A percentile compares a stretch with the other conserved stretches of the same genome.
Conservation (phyloP, 2,113 vertebrate species). For the Neodon shergylaensis region DNA sequence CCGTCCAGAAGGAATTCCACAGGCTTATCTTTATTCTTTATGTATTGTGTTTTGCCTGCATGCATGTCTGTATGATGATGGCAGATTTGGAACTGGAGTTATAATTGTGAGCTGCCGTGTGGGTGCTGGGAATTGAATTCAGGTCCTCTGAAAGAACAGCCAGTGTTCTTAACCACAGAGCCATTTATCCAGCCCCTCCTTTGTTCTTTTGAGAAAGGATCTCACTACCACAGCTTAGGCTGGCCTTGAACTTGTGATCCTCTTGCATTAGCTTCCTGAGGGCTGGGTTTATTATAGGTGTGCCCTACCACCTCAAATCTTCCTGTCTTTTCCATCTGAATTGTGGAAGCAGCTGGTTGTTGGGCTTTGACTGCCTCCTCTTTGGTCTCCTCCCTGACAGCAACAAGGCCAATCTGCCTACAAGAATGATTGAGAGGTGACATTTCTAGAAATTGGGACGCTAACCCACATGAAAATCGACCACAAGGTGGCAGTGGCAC, state of each 20-base stretch:
- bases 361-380: background rate
- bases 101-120: background rate
- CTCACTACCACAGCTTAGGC: background rate
- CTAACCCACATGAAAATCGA: background rate
- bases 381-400: background rate
- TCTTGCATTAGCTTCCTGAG: background rate
- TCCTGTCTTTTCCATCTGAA: background rate
- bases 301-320: background rate
- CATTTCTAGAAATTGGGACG: background rate
- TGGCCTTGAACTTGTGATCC: background rate
- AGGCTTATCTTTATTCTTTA: too few relatives aligned
- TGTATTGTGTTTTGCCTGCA: too few relatives aligned
- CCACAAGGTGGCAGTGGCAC: constrained; percentile 52
- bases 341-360: background rate
- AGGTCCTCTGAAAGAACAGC: background rate
- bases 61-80: too few relatives aligned
- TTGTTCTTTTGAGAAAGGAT: background rate
- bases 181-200: background rate
- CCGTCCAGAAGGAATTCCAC: too few relatives aligned
- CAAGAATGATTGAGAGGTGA: background rate
- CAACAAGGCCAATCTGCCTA: background rate
- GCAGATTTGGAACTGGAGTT: background rate
- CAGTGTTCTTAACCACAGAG: background rate
- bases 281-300: background rate
- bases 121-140: background rate